A percentile compares a stretch with the other conserved stretches of the same genome.
Evolutionary conservation across 1,140 invertebrate species (phyloP).

Genomic region (Parapsyche elsis): DNA sequence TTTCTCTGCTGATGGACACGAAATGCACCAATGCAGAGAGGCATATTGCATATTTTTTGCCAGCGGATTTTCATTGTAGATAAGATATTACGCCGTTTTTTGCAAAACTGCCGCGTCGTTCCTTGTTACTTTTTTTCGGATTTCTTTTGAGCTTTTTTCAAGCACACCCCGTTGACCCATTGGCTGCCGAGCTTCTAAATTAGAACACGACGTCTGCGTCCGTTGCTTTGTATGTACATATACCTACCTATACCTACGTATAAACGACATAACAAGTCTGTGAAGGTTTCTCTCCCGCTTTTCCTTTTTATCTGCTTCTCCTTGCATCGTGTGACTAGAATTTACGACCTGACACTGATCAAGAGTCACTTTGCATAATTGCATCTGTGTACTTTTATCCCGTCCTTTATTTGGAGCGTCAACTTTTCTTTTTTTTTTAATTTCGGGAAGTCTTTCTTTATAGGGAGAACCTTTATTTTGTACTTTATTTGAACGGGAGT

Average conservation of each 20-base stretch:
- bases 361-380: slow-evolving; percentile 47
- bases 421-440: not conserved
- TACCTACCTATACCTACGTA: not conserved
- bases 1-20: not conserved
- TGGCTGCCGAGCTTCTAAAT: slow-evolving; percentile 23
- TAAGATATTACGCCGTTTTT: not conserved
- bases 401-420: slow-evolving; percentile 10
- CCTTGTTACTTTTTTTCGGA: not conserved
- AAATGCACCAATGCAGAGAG: too few relatives aligned
- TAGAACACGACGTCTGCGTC: slow-evolving; percentile 9
- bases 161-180: slow-evolving; percentile 31
- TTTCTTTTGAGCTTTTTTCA: not conserved
- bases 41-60: not conserved
- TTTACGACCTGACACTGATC: slow-evolving; percentile 42
- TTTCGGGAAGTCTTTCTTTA: not conserved
- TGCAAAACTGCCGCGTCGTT: not conserved
- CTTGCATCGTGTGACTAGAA: slow-evolving; percentile 26
- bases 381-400: slow-evolving; percentile 34
- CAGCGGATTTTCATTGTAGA: not conserved
- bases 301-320: not conserved
- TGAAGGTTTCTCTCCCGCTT: not conserved
- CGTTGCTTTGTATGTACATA: not conserved
- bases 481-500: too few relatives aligned
- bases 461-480: too few relatives aligned
- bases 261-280: not conserved